Base-by-base conservation (phyloP, 1,140 invertebrate species). In the Neoseiulus cucumeris region DNA sequence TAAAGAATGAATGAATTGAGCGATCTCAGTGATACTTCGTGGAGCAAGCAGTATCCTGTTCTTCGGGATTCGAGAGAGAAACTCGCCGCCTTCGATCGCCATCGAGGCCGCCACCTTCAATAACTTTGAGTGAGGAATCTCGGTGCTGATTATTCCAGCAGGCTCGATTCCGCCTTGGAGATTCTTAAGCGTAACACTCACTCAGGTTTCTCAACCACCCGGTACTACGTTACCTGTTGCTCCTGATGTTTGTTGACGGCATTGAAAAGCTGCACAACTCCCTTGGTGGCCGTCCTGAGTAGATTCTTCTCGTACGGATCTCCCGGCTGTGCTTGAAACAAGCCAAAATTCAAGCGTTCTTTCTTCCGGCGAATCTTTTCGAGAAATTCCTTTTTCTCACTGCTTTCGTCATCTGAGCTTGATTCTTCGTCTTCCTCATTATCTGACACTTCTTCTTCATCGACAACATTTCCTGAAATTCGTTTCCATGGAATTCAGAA, bases 211-310 rank as follows among this genome's bases (percentile, higher is more conserved):
- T n/a, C n/a, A n/a, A n/a, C n/a, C n/a, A n/a, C n/a, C n/a, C n/a
- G n/a, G n/a, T n/a, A n/a, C n/a, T n/a, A n/a, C n/a, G n/a, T n/a
- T n/a, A 59, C 51, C 51, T 59, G 25, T 59, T 59, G 25, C 22
- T 59, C 51, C 22, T 59, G 51, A 20, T 29, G 33, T 25, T 59
- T 25, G 51, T 59, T 59, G 51, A 59, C 51, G 6, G 51, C 51
- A 59, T 59, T 59, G 51, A 59, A 59, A 14, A 59, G 33, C 51
- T 59, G 51, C 14, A 59, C 51, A 12, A 59, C 51, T 18, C 51
- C 51, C 33, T 59, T 59, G 1, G 51, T 59, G 14, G 51, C 51
- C 4, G 51, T 59, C 14, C 51, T 25, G 4, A 59, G 51, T 33
- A 59, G 51, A 25, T 20, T 25, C 22, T 59, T 59, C 33, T 59